Conservation (phyloP, 1,140 invertebrate genomes). For the Drosophila micromelanica region DNA sequence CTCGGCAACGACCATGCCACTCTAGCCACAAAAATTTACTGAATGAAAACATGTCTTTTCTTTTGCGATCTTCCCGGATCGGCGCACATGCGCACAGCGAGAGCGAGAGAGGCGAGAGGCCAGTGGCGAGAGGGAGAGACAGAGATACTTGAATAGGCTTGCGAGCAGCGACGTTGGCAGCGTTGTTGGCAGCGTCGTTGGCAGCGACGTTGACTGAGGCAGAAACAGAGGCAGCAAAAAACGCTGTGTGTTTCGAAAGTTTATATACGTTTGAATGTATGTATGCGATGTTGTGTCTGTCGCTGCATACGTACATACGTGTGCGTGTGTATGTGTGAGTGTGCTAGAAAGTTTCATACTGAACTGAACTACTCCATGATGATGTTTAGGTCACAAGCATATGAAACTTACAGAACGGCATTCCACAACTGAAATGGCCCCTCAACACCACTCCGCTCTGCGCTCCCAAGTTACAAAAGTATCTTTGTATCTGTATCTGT, state of each 20-base stretch:
- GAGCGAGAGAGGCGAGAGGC: conserved; percentile 18
- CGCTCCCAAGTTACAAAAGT: conserved; percentile 38
- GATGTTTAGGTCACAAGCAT: conserved; percentile 63
- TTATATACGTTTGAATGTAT: conserved; percentile 30
- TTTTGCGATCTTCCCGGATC: conserved; percentile 76
- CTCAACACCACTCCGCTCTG: neutral
- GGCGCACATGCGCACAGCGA: conserved; percentile 42
- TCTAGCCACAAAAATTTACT: conserved; percentile 64
- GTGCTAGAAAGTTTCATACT: conserved; percentile 76
- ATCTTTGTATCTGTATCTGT: conserved; percentile 49
- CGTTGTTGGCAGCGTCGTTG: conserved; percentile 8
- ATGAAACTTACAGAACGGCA: conserved; percentile 84
- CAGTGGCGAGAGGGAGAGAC: neutral
- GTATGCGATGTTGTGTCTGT: conserved; percentile 33
- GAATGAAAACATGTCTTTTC: conserved; percentile 79
- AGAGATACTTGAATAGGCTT: conserved; percentile 2
- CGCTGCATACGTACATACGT: neutral
- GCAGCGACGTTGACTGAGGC: conserved; percentile 15
- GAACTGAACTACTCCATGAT: conserved; percentile 55
- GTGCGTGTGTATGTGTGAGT: conserved; percentile 38
- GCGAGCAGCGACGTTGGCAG: neutral
- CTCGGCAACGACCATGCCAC: conserved; percentile 39
- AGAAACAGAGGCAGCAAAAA: conserved; percentile 30
- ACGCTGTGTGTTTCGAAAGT: conserved; percentile 62
- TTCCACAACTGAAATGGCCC: conserved; percentile 69